phyloP scores from a whole-genome alignment of 1,140 invertebrate species.

The Brachionus koreanus region DNA sequence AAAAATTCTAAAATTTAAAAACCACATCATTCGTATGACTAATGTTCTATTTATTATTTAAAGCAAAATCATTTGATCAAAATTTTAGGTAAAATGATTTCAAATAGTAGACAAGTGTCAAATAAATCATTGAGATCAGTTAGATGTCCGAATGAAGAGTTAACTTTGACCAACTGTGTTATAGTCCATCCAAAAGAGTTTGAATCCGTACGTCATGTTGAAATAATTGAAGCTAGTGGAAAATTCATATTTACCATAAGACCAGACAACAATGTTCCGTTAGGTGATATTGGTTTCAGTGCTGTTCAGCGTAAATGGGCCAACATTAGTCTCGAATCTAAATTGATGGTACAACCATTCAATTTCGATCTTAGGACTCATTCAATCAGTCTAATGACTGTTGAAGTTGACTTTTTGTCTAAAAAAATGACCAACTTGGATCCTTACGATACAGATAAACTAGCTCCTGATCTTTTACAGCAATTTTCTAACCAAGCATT shows the following conservation, averaged over 20 bases:
- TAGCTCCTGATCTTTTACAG: slow-evolving; percentile 85
- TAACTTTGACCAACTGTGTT: slow-evolving; percentile 86
- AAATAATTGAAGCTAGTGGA: slow-evolving; percentile 72
- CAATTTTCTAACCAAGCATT: slow-evolving; percentile 85
- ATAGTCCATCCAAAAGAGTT: slow-evolving; percentile 80
- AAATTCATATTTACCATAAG: slow-evolving; percentile 78
- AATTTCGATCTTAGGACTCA: slow-evolving; percentile 69
- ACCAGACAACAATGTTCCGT: slow-evolving; percentile 69
- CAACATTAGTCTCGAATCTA: slow-evolving; percentile 78
- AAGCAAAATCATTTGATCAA: slow-evolving; percentile 16
- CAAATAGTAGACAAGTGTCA: not conserved
- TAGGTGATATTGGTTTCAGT: slow-evolving; percentile 80
- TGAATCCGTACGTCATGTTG: slow-evolving; percentile 71
- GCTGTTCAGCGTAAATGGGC: slow-evolving; percentile 88
- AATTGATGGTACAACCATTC: slow-evolving; percentile 76
- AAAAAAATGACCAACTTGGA: slow-evolving; percentile 81
- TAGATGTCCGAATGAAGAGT: slow-evolving; percentile 88
- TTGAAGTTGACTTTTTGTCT: slow-evolving; percentile 86
- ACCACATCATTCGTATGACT: not conserved
- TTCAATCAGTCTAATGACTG: slow-evolving; percentile 73
- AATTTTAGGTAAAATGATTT: not conserved
- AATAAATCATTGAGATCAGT: slow-evolving; percentile 67
- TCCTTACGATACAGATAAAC: slow-evolving; percentile 87
- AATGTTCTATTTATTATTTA: not conserved
- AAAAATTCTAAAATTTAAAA: not conserved